Conservation (phyloP, 1,140 invertebrate species). For the Bicyclus anynana region DNA sequence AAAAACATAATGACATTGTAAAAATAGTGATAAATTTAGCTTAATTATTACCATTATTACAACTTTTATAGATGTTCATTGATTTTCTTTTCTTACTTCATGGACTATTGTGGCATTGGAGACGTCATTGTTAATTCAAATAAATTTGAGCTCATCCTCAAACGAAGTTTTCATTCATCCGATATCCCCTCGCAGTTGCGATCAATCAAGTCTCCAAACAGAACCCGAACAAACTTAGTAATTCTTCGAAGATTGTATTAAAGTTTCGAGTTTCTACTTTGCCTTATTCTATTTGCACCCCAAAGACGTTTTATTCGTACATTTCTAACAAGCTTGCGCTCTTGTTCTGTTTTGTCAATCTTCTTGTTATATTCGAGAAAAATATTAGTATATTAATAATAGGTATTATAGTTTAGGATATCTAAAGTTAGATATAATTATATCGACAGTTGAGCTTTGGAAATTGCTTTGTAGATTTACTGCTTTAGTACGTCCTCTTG, state of each 20-base stretch:
- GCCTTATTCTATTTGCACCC: conserved; percentile 2
- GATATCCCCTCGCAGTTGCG: conserved; percentile 43
- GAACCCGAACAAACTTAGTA: conserved; percentile 29
- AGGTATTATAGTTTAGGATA: conserved; percentile 63
- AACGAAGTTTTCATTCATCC: conserved; percentile 71
- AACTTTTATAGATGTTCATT: conserved; percentile 77
- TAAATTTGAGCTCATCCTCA: conserved; percentile 76
- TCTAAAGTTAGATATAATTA: conserved; percentile 59
- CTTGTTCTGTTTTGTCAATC: conserved; percentile 27
- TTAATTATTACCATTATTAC: conserved; percentile 74
- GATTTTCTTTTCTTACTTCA: conserved; percentile 74
- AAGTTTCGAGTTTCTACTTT: conserved; percentile 11
- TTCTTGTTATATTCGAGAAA: conserved; percentile 47
- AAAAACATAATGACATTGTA: conserved; percentile 77
- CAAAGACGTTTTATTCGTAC: conserved; percentile 2
- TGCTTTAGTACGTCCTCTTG: conserved; percentile 54
- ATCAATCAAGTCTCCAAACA: conserved; percentile 45
- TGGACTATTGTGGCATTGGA: conserved; percentile 75
- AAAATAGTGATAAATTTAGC: conserved; percentile 75
- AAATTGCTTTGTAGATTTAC: conserved; percentile 65
- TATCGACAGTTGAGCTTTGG: conserved; percentile 58
- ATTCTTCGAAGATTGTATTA: conserved; percentile 22
- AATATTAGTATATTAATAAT: conserved; percentile 44
- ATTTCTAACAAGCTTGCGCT: not conserved
- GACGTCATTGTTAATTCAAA: conserved; percentile 76